A percentile compares a stretch with the other conserved stretches of the same genome.
phyloP scores from a whole-genome alignment of 2,113 vertebrate species.

The Corvus moneduloides region DNA sequence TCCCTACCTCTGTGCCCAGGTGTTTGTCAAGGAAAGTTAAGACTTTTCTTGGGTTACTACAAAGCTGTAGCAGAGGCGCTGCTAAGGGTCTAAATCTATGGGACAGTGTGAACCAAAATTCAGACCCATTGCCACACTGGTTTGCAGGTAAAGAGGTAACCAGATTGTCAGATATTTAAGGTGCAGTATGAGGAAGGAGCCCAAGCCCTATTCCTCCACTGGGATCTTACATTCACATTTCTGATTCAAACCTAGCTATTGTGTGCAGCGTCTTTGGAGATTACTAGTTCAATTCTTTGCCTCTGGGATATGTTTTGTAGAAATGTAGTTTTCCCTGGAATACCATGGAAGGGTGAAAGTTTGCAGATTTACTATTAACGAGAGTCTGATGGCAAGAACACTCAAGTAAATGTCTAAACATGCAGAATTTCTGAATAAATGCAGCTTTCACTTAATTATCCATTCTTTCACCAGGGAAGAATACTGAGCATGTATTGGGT shows the following conservation, averaged over 20 bases:
- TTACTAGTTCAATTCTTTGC: not conserved
- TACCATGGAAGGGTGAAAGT: not conserved
- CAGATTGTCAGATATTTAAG: not conserved
- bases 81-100: not conserved
- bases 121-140: not conserved
- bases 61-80: not conserved
- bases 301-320: not conserved
- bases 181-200: not conserved
- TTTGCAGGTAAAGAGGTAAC: not conserved
- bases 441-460: not conserved
- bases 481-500: not conserved
- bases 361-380: not conserved
- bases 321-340: not conserved
- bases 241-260: not conserved
- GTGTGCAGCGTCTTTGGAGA: not conserved
- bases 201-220: not conserved
- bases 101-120: not conserved
- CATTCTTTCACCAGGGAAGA: not conserved
- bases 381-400: not conserved
- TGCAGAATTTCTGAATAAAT: not conserved
- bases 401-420: not conserved
- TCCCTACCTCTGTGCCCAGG: not conserved
- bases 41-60: not conserved
- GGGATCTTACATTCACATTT: not conserved
- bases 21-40: not conserved